Base-by-base conservation (phyloP, 2,113 vertebrate genomes). In the Bubo blakistoni region DNA sequence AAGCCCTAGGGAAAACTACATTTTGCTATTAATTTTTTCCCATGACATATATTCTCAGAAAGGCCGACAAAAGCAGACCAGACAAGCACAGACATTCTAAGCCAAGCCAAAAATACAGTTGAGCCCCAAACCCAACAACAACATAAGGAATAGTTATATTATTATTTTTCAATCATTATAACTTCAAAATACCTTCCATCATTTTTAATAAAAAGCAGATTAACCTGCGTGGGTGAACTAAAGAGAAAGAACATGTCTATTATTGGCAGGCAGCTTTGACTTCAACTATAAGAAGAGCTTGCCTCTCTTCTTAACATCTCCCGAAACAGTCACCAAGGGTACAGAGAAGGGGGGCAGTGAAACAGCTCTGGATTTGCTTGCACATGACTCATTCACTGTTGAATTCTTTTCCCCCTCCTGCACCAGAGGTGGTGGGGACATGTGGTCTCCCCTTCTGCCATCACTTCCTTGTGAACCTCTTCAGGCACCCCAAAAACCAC, bases 201-300 rank as follows among this genome's bases (percentile, higher is more conserved):
- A 24, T 57, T 91, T 72, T 80, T 87, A 72, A 77, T 73, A 49
- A 46, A 71, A 54, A 67, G 49, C 27, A 54, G 49, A 86, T 77
- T 36, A 76, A 67, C 78, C 77, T 67, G 77, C 0, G 65, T 85
- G 93, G 84, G 89, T 72, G 81, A 91, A 81, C 26, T 30, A 17
- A 84, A 95, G 81, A 69, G 73, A 92, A 88, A 67, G 77, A 91
- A 84, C 44, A 40, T 10, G 0, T 86, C 86, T 95, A 70, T 94
- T 91, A 91, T 32, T 81, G 66, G 93, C 89, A 94, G 89, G 30
- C 42, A 81, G 77, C 55, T 67, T 76, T 87, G 61, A 84, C 51
- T 95, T 70, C 65, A 73, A 4, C 44, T 38, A 1, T 2, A 29
- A 29, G 61, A 76, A 71, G 57, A 93, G 40, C 49, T 88, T n/a